Conservation (phyloP, 2,113 vertebrate species). For the Prunella fulvescens region DNA sequence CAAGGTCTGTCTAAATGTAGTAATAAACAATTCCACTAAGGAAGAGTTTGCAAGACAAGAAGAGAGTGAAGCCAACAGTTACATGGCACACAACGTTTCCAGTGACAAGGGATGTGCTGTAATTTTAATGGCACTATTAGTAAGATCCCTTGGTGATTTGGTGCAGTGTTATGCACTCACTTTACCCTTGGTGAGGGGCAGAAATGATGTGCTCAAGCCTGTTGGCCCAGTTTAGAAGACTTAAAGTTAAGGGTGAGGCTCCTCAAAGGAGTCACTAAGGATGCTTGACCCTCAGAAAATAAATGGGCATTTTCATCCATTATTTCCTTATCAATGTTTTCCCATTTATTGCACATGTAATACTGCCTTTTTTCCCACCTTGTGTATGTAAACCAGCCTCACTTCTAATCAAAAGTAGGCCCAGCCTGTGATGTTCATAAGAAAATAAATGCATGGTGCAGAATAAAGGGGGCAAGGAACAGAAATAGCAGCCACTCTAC, state of each 20-base stretch:
- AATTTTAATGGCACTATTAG: not conserved
- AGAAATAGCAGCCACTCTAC: not conserved
- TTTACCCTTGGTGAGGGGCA: not conserved
- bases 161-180: not conserved
- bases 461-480: not conserved
- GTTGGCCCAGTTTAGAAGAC: not conserved
- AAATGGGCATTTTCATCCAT: not conserved
- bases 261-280: not conserved
- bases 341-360: not conserved
- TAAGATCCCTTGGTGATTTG: not conserved
- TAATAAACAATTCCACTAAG: not conserved
- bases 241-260: not conserved
- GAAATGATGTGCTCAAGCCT: not conserved
- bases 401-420: not conserved
- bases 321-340: not conserved
- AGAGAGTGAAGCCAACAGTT: not conserved
- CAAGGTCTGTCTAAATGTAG: not conserved
- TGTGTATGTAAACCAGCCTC: not conserved
- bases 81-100: not conserved
- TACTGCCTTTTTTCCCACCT: fast-evolving
- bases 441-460: not conserved
- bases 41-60: not conserved
- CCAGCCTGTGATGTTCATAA: not conserved
- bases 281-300: not conserved
- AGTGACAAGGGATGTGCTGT: not conserved